Evolutionary conservation across 2,113 vertebrate species (phyloP), one percentile per base, ranked within the genome.

Genomic region (Pollachius pollachius): DNA sequence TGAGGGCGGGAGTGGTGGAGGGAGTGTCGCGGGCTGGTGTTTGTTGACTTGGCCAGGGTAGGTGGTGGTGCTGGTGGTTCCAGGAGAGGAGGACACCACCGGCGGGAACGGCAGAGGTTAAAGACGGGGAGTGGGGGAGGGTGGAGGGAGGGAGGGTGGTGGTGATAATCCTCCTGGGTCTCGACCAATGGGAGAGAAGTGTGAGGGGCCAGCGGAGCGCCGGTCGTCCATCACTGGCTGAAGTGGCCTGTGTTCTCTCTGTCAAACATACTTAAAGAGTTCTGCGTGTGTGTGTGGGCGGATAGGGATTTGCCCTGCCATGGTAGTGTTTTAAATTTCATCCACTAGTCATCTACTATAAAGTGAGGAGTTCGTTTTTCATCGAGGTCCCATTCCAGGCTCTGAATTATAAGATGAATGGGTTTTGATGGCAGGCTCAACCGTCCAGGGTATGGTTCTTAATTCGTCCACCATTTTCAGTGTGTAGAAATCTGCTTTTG

Each of bases 221-320:
- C 74, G 70, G 64, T 77, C 69, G 60, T 83, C 79, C 73, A 74
- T 84, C 83, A 75, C 70, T 57, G 69, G 30, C 69, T 69, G 68
- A 84, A 79, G 86, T 81, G 72, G 52, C 79, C 72, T 68, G 76
- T 69, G 66, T 77, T 75, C 64, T 54, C 58, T 75, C 79, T 81
- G 74, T 82, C 80, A 82, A 75, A 78, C 1, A 21, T 16, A 64
- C 74, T 74, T 68, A 74, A 54, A 57, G 30, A 71, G 65, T 25
- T 23, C 34, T 62, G 73, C 41, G 70, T 56, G 16, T 61, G 21
- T 61, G 21, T 19, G 60, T 13, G 15, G 4, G 60, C 7, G 41
- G 41, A 48, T 11, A 13, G 41, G 12, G 15, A 57, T 57, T 57
- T 57, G 4, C 17, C 54, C 54, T 17, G 54, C 54, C 54, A 57